phyloP scores from a whole-genome alignment of 2,797 vertebrate genomes.

The Selene dorsalis region DNA sequence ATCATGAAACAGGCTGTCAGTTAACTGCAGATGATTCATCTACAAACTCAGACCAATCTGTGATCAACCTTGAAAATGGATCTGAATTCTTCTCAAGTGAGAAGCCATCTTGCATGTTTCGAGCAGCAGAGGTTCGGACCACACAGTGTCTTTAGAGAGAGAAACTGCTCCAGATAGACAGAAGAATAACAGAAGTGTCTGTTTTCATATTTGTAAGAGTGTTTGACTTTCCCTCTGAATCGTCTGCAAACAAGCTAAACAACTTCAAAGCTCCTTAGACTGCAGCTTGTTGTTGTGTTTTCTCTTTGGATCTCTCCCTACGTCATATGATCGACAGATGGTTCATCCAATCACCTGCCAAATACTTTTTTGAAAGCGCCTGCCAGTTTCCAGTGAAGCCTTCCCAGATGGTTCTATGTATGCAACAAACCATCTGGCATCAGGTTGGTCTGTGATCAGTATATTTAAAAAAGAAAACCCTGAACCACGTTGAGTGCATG shows the following conservation, averaged over 20 bases:
- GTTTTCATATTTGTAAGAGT: too few relatives aligned
- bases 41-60: neutral
- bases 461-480: neutral
- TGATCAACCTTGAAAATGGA: neutral
- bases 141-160: neutral
- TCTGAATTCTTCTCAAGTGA: neutral
- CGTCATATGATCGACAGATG: neutral
- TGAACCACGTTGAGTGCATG: neutral
- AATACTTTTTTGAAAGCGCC: neutral
- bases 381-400: too few relatives aligned
- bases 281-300: too few relatives aligned
- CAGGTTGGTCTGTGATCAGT: neutral
- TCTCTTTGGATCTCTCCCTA: neutral
- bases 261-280: neutral
- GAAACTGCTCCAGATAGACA: neutral
- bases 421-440: neutral
- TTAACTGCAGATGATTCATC: neutral
- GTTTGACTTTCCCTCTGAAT: neutral
- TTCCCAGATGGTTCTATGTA: neutral
- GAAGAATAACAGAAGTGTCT: neutral
- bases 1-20: neutral
- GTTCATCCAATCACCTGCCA: neutral
- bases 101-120: neutral
- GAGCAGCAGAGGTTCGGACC: neutral
- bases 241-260: neutral